Evolutionary conservation across 1,140 invertebrate species (phyloP).

Genomic region (Brachionus calyciflorus): DNA sequence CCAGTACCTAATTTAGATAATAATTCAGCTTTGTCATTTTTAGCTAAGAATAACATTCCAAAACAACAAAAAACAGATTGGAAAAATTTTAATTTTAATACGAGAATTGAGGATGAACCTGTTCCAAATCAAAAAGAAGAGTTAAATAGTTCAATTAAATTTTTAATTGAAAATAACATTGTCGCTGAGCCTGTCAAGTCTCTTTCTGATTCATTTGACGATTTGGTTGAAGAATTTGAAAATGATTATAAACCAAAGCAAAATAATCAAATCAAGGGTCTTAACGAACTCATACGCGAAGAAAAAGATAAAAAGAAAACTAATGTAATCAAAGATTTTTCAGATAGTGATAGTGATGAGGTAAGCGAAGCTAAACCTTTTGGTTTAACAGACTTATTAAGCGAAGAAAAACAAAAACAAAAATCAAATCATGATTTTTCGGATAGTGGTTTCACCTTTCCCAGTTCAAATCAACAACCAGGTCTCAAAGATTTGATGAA

Average conservation of each 20-base stretch:
- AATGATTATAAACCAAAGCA: background rate
- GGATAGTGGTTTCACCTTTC: too few relatives aligned
- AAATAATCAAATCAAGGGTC: background rate
- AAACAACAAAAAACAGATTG: conserved; percentile 6
- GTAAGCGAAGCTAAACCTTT: too few relatives aligned
- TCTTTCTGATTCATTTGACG: conserved; percentile 6
- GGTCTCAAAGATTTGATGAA: too few relatives aligned
- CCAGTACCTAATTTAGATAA: background rate
- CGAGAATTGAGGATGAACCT: background rate
- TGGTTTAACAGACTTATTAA: too few relatives aligned
- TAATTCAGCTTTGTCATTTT: conserved; percentile 24
- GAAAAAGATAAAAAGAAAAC: background rate
- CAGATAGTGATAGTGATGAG: too few relatives aligned
- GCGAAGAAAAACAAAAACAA: too few relatives aligned
- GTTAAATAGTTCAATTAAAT: conserved; percentile 22
- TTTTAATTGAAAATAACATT: conserved; percentile 15
- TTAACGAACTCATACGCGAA: background rate
- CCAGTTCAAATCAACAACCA: too few relatives aligned
- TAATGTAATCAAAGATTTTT: background rate
- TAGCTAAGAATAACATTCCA: conserved; percentile 20
- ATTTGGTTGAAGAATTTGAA: conserved; percentile 4
- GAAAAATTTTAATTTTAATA: too few relatives aligned
- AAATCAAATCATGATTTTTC: too few relatives aligned
- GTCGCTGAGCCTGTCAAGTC: background rate
- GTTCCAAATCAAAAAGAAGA: conserved; percentile 7